Evolutionary conservation across 2,113 vertebrate genomes (phyloP).

Genomic region (Rutilus rutilus): DNA sequence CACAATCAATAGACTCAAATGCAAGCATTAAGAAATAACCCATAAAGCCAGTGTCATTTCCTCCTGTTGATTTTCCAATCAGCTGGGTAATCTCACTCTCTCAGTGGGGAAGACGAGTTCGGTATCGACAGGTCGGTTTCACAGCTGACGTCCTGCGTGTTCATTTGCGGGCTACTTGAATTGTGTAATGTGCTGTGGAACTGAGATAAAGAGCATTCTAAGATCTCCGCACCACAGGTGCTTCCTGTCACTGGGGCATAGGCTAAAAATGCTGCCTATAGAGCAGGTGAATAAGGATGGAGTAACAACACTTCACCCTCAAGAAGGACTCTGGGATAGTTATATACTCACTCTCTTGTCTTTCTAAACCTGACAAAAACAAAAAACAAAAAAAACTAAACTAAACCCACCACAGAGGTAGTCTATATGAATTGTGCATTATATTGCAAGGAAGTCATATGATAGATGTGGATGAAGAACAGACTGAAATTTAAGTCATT

Average conservation of each 20-base stretch:
- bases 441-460: too few relatives aligned
- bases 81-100: conserved; percentile 51
- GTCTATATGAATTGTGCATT: too few relatives aligned
- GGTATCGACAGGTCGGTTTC: conserved; percentile 61
- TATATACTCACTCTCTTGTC: background rate
- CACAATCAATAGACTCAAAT: conserved; percentile 32
- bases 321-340: background rate
- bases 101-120: conserved; percentile 32
- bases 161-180: conserved; percentile 42
- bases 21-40: conserved; percentile 45
- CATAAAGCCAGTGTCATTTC: conserved; percentile 48
- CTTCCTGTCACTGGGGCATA: conserved; percentile 49
- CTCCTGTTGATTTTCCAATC: conserved; percentile 54
- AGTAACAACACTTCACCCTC: background rate
- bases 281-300: background rate
- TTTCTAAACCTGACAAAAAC: background rate
- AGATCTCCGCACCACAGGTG: conserved; percentile 60
- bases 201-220: conserved; percentile 59
- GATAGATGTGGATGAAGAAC: too few relatives aligned
- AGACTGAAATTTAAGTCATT: too few relatives aligned
- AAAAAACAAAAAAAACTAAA: accelerated
- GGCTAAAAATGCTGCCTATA: conserved; percentile 15
- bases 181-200: conserved; percentile 49
- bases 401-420: background rate
- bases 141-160: conserved; percentile 54